Evolutionary conservation across 2,888 invertebrate species (phyloP), one percentile per base, ranked within the genome.

Genomic region (Graphium colonna): DNA sequence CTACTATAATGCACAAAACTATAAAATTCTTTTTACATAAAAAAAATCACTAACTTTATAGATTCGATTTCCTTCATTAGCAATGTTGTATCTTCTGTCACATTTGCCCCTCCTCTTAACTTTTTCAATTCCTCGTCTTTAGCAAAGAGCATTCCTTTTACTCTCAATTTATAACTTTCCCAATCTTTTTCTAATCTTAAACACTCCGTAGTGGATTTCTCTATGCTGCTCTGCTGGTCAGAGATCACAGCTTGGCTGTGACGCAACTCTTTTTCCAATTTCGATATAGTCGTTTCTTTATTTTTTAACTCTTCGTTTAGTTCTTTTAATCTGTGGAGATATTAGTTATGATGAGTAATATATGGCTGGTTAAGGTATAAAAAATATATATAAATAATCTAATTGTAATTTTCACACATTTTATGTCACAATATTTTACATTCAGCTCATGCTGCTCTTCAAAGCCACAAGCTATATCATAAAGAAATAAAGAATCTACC

Each of bases 121-220:
- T 71, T 59, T 52, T 79, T 80, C 8, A 89, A 82, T 55, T 86
- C 82, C 33, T 68, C 75, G 50, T 89, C 89, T 61, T 88, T 89
- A 10, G 77, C 66, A 10, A 60, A 60, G 12, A 89, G 63, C 84
- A 87, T 89, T 16, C 75, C 79, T 46, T 89, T 89, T 1, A 89
- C 89, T 54, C 89, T 69, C 28, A 82, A 56, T 61, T 88, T 89
- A 36, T 89, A 89, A 0, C 81, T 65, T 55, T 85, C 84, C 88
- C 89, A 89, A 40, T 89, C 89, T 42, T 64, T 79, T 58, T 89
- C 86, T 9, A 87, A 57, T 3, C 81, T 67, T 17, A 62, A 67
- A 56, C 84, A 85, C 60, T 89, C 89, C 0, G 58, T 68, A 0
- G 64, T 73, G 0, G 75, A 68, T 52, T 77, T 84, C 8, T 76